phyloP scores from a whole-genome alignment of 1,140 invertebrate species.

The Coenobita brevimanus region DNA sequence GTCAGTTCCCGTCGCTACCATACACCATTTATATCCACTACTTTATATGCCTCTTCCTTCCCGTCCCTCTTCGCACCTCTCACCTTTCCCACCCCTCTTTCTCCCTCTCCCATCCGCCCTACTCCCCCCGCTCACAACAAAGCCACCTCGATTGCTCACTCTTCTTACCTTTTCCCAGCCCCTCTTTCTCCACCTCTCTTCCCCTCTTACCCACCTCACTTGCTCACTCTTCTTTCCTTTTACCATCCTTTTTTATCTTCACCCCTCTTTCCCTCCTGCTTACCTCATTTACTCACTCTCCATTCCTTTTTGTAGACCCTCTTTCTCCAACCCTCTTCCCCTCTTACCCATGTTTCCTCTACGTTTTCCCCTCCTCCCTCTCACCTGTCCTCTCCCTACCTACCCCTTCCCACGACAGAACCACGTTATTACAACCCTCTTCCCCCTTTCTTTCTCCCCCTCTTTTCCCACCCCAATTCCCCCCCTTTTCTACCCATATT shows the following conservation, averaged over 20 bases:
- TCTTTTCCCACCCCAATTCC: background rate
- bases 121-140: too few relatives aligned
- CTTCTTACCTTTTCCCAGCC: background rate
- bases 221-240: background rate
- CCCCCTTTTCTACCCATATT: background rate
- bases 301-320: background rate
- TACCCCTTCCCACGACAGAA: background rate
- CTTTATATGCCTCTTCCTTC: background rate
- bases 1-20: background rate
- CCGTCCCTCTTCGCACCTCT: background rate
- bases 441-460: too few relatives aligned
- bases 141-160: too few relatives aligned
- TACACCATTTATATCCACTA: background rate
- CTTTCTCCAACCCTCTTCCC: background rate
- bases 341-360: background rate
- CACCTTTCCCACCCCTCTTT: background rate
- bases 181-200: background rate
- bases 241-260: background rate
- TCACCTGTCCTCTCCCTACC: background rate
- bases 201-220: background rate
- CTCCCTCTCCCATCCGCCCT: background rate
- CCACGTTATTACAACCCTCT: background rate
- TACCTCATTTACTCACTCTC: background rate
- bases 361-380: too few relatives aligned
- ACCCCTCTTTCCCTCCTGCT: background rate